These are phyloP conservation scores for Cinclus mexicanus DNA, from an alignment of 2,113 vertebrate species.

Conservation along the genomic window DNA sequence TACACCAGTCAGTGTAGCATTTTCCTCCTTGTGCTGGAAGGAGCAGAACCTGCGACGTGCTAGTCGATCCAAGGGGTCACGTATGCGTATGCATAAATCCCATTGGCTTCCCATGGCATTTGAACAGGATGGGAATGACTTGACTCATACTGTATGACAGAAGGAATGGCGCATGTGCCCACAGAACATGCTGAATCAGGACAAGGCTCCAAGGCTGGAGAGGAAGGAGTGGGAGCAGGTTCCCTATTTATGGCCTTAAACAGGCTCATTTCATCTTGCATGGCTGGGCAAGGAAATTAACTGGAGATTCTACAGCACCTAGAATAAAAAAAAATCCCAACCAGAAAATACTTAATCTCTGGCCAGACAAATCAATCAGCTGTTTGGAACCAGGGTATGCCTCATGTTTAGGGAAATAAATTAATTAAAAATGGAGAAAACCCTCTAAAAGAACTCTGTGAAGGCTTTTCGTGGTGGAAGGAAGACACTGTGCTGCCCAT, in stretches of 20 bases:
- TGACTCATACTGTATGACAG: background rate
- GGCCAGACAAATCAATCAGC: background rate
- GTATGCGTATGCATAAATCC: background rate
- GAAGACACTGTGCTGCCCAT: background rate
- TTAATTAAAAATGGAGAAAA: background rate
- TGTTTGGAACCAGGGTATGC: background rate
- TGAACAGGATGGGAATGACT: background rate
- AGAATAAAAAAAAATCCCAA: background rate
- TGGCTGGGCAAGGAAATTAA: background rate
- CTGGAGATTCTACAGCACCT: background rate
- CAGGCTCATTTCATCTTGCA: background rate
- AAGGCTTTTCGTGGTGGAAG: background rate
- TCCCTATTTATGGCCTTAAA: background rate
- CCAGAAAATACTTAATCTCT: background rate
- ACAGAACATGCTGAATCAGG: background rate
- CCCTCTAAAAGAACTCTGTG: background rate
- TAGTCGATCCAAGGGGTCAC: accelerated
- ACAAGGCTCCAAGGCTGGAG: background rate
- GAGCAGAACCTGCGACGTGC: accelerated
- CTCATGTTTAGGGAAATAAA: background rate
- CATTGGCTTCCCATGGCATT: background rate
- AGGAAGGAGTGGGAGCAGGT: background rate
- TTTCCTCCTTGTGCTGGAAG: background rate
- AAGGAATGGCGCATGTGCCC: accelerated
- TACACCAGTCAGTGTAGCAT: background rate